Conservation (phyloP, 2,113 vertebrate genomes). For the Bos indicus region DNA sequence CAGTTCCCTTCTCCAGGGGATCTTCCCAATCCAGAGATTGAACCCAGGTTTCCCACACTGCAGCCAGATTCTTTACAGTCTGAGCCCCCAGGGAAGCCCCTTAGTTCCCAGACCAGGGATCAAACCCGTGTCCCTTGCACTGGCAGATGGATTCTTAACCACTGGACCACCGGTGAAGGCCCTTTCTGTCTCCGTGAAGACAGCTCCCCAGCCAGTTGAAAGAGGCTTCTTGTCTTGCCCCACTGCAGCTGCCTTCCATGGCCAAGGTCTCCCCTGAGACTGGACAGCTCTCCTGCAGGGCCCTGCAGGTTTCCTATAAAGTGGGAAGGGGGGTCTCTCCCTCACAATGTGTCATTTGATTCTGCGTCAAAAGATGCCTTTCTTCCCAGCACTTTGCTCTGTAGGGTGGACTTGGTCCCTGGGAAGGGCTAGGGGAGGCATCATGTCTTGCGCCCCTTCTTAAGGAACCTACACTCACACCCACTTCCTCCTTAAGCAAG, state of each 20-base stretch:
- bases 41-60: background rate
- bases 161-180: background rate
- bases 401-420: background rate
- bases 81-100: background rate
- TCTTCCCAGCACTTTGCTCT: background rate
- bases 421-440: accelerated
- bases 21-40: background rate
- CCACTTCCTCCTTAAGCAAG: background rate
- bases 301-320: background rate
- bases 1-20: background rate
- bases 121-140: background rate
- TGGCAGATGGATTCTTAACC: background rate
- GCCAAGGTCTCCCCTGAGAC: background rate
- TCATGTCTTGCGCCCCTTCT: accelerated
- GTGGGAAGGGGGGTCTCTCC: background rate
- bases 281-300: background rate
- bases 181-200: background rate
- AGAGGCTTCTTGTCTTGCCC: background rate
- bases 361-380: background rate
- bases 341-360: background rate
- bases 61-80: background rate
- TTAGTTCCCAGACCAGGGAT: background rate
- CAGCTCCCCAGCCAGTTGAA: background rate
- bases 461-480: background rate
- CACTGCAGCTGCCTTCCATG: accelerated